These are phyloP conservation scores for Ptilonorhynchus violaceus DNA, from an alignment of 2,113 vertebrate genomes.

Conservation along the genomic window DNA sequence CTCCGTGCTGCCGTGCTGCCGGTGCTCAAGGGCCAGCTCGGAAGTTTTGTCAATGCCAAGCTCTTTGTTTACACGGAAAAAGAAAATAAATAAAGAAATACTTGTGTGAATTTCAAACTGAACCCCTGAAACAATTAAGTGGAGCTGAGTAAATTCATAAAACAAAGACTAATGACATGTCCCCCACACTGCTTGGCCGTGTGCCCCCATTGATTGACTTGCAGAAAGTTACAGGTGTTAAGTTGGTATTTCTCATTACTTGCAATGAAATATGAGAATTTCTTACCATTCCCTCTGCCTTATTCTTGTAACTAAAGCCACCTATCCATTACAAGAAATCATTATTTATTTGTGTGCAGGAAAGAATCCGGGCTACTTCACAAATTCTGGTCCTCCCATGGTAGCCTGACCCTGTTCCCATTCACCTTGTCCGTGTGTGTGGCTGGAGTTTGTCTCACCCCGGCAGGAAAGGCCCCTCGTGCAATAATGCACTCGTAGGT, in stretches of 20 bases:
- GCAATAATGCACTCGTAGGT: background rate
- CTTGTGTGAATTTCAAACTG: background rate
- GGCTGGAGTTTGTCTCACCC: background rate
- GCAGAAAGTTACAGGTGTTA: conserved; percentile 10
- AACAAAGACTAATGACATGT: conserved; percentile 35
- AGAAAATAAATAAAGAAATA: background rate
- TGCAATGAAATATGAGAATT: background rate
- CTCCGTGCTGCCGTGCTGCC: background rate
- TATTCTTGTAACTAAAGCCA: background rate
- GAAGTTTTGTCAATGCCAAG: background rate
- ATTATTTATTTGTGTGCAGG: background rate
- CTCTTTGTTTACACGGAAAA: background rate
- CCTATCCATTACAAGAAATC: background rate
- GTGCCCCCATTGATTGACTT: conserved; percentile 51
- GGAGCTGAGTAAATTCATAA: conserved; percentile 36
- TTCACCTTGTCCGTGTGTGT: background rate
- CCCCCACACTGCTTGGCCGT: conserved; percentile 29
- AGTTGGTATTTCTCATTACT: conserved; percentile 55
- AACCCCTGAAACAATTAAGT: conserved; percentile 34
- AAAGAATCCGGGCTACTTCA: background rate
- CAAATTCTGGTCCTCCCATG: background rate
- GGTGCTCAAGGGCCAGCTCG: background rate
- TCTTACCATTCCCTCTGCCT: background rate
- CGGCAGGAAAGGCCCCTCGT: background rate
- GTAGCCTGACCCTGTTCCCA: background rate